Base-by-base conservation (phyloP, 2,888 invertebrate genomes). In the Tinea trinotella region DNA sequence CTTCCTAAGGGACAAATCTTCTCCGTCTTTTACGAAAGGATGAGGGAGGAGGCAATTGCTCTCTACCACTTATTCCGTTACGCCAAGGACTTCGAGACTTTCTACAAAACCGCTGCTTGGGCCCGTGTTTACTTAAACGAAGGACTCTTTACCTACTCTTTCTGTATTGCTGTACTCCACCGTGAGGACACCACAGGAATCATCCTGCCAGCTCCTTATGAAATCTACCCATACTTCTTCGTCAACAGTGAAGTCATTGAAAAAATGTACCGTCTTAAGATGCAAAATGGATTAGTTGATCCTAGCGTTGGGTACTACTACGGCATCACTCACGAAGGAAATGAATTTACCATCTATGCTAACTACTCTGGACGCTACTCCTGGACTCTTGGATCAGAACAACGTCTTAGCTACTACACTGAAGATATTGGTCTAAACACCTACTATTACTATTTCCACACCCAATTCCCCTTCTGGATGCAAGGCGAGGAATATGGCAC, bases 351-450 rank as follows among this genome's bases (percentile, higher is more conserved):
- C 19, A 78, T 88, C 63, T 87, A 87, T 55, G 78, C 88, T 13
- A 91, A 91, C 68, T 90, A 90, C 62, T 89, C 89, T 10, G 87
- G 83, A 60, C 78, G 76, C 67, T 74, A 82, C 58, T 64, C 83
- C 35, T 65, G 66, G 36, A 70, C 79, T 60, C 88, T 87, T 63
- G 83, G 79, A 59, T 87, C 89, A 60, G 91, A 92, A 62, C 84
- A 87, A 63, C 87, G 83, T 56, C 61, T 92, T 55, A 81, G 89
- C 34, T 92, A 92, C 74, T 91, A 91, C 74, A 90, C 89, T 24
- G 91, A 92, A 66, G 92, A 92, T 64, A 79, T 92, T 60, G 91
- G 90, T 56, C 75, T 90, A 63, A 92, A 91, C 72, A 66, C 88
- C 0, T 91, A 85, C 74, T 92, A 92, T 79, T 89, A 87, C 72